Conservation (phyloP, 2,113 vertebrate species). For the Chascanopsetta lugubris region DNA sequence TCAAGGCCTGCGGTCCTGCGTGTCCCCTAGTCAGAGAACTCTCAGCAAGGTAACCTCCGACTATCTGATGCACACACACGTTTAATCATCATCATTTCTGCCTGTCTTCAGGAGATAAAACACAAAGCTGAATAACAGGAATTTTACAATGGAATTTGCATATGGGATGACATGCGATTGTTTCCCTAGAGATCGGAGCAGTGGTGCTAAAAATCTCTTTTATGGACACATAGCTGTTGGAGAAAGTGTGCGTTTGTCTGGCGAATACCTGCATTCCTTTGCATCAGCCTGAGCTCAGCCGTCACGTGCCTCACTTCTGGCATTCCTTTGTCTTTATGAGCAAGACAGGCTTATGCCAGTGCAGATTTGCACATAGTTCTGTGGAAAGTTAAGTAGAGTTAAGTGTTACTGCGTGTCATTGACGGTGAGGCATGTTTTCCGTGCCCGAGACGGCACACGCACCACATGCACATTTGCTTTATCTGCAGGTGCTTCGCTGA, state of each 20-base stretch:
- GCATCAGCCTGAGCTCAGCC: constrained; percentile 29
- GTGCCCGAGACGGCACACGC: neutral
- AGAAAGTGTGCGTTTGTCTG: constrained; percentile 16
- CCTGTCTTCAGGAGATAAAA: constrained; percentile 6
- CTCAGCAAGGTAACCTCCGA: constrained; percentile 20
- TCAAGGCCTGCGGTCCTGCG: constrained; percentile 15
- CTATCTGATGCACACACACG: neutral
- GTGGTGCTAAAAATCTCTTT: neutral
- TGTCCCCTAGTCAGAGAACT: constrained; percentile 18
- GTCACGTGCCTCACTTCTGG: constrained; percentile 30
- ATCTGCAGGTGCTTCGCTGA: constrained; percentile 56
- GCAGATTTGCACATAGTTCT: neutral
- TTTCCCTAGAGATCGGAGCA: neutral
- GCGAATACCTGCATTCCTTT: constrained; percentile 48
- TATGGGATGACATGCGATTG: neutral
- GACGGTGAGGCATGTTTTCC: neutral
- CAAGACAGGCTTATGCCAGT: neutral
- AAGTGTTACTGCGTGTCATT: neutral
- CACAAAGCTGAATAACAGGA: neutral
- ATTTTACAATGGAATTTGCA: neutral
- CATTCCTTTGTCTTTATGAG: constrained; percentile 48
- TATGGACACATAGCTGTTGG: neutral
- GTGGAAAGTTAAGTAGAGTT: neutral
- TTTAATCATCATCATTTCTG: constrained; percentile 17
- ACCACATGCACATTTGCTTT: constrained; percentile 14